Evolutionary conservation across 1,140 invertebrate species (phyloP).

Genomic region (Leptinotarsa texana): DNA sequence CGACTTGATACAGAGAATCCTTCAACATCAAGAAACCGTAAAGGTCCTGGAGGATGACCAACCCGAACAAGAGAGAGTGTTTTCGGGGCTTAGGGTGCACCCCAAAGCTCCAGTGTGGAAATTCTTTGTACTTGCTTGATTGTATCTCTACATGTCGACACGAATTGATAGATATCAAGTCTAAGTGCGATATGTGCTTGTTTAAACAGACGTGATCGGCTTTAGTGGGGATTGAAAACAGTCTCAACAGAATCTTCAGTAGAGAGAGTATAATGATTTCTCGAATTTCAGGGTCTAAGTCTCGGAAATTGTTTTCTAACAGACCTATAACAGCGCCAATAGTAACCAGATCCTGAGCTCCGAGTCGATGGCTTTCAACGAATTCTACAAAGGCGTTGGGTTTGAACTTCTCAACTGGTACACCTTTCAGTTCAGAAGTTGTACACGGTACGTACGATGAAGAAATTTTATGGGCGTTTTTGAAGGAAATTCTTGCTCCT

Average conservation of each 20-base stretch:
- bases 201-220: background rate
- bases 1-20: slow-evolving; percentile 6
- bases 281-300: background rate
- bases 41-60: background rate
- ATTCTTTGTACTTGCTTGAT: slow-evolving; percentile 15
- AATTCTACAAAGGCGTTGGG: background rate
- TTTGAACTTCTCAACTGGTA: no score
- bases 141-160: slow-evolving; percentile 21
- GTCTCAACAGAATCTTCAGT: background rate
- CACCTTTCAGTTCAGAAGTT: background rate
- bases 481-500: background rate
- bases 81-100: slow-evolving; percentile 6
- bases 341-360: slow-evolving; percentile 10
- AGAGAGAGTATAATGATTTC: background rate
- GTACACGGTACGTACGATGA: background rate
- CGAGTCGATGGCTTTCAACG: background rate
- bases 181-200: background rate
- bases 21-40: slow-evolving; percentile 23
- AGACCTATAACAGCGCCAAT: slow-evolving; percentile 3
- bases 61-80: background rate
- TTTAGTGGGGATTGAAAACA: background rate
- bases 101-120: slow-evolving; percentile 14
- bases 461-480: background rate
- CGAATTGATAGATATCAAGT: background rate
- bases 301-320: slow-evolving; percentile 7